Conservation (phyloP, 1,140 invertebrate species). For the Zaprionus camerounensis region DNA sequence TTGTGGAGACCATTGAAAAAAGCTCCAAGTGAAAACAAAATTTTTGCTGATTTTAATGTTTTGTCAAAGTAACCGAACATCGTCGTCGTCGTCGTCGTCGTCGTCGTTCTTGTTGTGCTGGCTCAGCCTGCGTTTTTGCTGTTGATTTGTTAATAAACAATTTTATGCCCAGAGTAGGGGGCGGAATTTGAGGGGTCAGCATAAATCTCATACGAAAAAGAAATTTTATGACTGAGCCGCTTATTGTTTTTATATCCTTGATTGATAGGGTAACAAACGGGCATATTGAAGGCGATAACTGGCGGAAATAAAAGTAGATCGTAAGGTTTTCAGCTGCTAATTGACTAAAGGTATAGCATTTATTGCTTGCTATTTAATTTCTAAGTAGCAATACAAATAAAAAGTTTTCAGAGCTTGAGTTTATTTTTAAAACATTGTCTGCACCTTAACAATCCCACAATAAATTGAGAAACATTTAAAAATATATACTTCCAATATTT, state of each 20-base stretch:
- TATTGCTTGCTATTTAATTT: too few relatives aligned
- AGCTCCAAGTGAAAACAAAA: constrained; percentile 53
- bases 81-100: not conserved
- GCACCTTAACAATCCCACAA: not conserved
- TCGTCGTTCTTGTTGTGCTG: constrained; percentile 28
- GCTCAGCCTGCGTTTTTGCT: constrained; percentile 55
- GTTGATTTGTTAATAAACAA: constrained; percentile 83
- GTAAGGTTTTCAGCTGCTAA: not conserved
- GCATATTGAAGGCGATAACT: constrained; percentile 18
- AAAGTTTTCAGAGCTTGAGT: too few relatives aligned
- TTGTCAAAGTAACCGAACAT: constrained; percentile 67
- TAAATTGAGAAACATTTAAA: not conserved
- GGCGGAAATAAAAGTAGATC: not conserved
- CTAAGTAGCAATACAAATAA: not conserved
- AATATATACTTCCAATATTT: not conserved
- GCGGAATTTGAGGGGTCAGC: constrained; percentile 18
- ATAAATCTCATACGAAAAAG: constrained; percentile 74
- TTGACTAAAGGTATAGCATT: not conserved
- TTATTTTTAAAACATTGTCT: too few relatives aligned
- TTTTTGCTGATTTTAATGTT: constrained; percentile 81
- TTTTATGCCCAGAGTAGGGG: constrained; percentile 61
- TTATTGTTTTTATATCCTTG: constrained; percentile 70
- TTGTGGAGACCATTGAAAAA: constrained; percentile 71
- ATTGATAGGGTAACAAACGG: constrained; percentile 41
- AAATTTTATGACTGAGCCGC: constrained; percentile 70